A percentile compares a stretch with the other conserved stretches of the same genome.
Evolutionary conservation across 1,140 invertebrate genomes (phyloP).

Genomic region (Macrostomum lignano): DNA sequence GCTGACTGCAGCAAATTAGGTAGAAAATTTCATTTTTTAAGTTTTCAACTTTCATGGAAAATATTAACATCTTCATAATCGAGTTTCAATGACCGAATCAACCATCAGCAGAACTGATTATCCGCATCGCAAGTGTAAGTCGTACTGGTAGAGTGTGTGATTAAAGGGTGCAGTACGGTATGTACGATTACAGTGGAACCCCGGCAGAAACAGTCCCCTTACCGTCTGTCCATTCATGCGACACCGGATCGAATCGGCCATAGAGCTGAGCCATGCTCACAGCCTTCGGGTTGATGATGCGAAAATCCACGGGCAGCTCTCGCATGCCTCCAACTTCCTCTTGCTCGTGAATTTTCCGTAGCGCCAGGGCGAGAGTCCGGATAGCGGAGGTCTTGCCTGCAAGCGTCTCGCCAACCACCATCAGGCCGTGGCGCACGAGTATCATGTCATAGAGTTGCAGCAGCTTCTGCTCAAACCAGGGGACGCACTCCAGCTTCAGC

Average conservation of each 20-base stretch:
- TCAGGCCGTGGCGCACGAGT: slow-evolving; percentile 23
- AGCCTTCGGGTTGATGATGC: slow-evolving; percentile 26
- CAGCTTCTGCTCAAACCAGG: slow-evolving; percentile 25
- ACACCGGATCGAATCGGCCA: slow-evolving; percentile 26
- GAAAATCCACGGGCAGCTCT: slow-evolving; percentile 12
- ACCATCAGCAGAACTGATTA: too few species aligned
- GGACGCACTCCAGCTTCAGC: slow-evolving; percentile 17
- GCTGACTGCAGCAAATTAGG: too few species aligned
- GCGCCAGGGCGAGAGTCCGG: slow-evolving; percentile 14
- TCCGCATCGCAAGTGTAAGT: too few species aligned
- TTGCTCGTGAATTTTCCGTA: slow-evolving; percentile 13
- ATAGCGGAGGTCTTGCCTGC: slow-evolving; percentile 24
- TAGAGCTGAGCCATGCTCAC: slow-evolving; percentile 28
- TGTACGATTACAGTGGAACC: too few species aligned
- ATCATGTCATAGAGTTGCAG: slow-evolving; percentile 30
- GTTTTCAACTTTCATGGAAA: too few species aligned
- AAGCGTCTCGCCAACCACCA: slow-evolving; percentile 26
- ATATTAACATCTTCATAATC: too few species aligned
- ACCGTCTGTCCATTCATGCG: slow-evolving; percentile 29
- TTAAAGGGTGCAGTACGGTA: too few species aligned
- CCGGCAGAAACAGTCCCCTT: slow-evolving; percentile 1
- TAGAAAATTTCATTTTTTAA: too few species aligned
- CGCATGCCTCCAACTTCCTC: slow-evolving; percentile 15
- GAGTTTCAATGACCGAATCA: too few species aligned
- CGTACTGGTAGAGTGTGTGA: too few species aligned